Percentiles rank a stretch among this genome's conserved stretches.
Evolutionary conservation across 2,113 vertebrate species (phyloP).

Genomic region (Anolis carolinensis): DNA sequence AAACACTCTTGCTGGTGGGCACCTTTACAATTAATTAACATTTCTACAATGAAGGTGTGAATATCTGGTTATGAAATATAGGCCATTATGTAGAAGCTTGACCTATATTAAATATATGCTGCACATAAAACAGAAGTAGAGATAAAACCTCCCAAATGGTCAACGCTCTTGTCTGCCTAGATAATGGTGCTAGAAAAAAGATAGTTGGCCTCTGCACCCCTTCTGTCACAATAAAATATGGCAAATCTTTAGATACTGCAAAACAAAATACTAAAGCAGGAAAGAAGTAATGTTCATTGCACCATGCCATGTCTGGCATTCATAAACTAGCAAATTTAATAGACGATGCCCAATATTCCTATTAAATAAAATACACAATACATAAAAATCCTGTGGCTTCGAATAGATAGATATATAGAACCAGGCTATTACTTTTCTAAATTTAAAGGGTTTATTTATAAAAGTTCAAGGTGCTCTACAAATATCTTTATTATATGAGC

Average conservation of each 20-base stretch:
- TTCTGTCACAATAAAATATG: no score
- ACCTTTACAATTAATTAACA: no score
- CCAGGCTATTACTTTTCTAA: not conserved
- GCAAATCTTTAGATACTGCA: not conserved
- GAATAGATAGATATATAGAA: not conserved
- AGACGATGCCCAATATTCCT: not conserved
- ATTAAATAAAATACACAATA: not conserved
- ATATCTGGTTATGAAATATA: no score
- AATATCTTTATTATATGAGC: not conserved
- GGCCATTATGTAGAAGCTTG: no score
- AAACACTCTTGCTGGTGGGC: no score
- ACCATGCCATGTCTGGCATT: not conserved
- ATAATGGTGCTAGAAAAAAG: no score
- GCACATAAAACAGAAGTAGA: no score
- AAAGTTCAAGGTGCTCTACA: not conserved
- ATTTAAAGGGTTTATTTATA: not conserved
- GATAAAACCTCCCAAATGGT: not conserved
- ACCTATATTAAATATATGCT: not conserved
- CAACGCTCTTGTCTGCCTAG: no score
- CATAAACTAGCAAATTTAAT: not conserved
- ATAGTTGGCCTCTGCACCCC: no score
- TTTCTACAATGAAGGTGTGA: no score
- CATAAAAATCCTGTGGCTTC: not conserved
- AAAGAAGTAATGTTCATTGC: not conserved
- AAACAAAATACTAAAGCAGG: not conserved